These are phyloP conservation scores for Teleogryllus occipitalis DNA, from an alignment of 1,140 invertebrate species.

Conservation along the genomic window DNA sequence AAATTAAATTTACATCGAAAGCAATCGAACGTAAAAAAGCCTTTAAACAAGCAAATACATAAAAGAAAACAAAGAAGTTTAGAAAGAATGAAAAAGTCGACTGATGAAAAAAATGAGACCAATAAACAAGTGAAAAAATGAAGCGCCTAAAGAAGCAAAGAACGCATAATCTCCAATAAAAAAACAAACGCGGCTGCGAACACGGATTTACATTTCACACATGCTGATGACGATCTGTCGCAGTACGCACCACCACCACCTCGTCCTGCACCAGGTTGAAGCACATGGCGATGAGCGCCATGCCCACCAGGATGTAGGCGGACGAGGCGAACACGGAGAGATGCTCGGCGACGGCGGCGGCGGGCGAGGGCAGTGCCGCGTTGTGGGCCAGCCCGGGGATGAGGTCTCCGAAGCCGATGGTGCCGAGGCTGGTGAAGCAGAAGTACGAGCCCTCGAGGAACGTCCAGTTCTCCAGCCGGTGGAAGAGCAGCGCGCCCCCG, in stretches of 20 bases:
- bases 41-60: too few species aligned
- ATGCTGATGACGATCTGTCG: not conserved
- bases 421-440: conserved; percentile 85
- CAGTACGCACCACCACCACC: conserved; percentile 56
- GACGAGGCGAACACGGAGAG: conserved; percentile 70
- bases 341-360: conserved; percentile 47
- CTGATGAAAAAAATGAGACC: too few species aligned
- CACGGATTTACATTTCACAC: not conserved
- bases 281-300: conserved; percentile 93
- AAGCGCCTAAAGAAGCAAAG: too few species aligned
- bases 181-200: too few species aligned
- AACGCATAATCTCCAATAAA: too few species aligned
- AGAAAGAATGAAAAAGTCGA: too few species aligned
- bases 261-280: conserved; percentile 94
- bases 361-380: not conserved
- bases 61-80: too few species aligned
- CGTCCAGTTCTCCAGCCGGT: conserved; percentile 81
- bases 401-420: conserved; percentile 83
- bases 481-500: conserved; percentile 84
- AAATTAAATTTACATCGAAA: too few species aligned
- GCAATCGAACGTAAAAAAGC: too few species aligned
- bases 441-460: conserved; percentile 89
- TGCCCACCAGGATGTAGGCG: conserved; percentile 85
- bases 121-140: too few species aligned
- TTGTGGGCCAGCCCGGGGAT: conserved; percentile 44